Evolutionary conservation across 2,797 vertebrate genomes (phyloP).

Genomic region (Catostomus latipinnis): DNA sequence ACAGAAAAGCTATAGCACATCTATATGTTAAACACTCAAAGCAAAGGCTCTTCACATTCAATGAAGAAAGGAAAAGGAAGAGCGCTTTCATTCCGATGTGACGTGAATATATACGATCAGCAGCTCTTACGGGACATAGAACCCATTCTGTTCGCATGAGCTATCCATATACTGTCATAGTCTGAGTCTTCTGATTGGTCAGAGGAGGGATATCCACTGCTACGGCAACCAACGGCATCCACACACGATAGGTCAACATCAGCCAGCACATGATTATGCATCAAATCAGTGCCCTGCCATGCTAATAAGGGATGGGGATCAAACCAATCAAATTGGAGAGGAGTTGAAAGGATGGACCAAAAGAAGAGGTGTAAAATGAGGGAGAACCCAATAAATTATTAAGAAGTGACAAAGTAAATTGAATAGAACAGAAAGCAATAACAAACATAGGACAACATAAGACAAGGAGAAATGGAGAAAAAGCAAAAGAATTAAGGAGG

Average conservation of each 20-base stretch:
- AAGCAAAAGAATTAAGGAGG: constrained; percentile 62
- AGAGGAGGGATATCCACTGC: constrained; percentile 91
- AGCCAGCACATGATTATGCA: constrained; percentile 99
- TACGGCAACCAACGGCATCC: constrained; percentile 94
- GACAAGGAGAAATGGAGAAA: constrained; percentile 52
- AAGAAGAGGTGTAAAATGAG: constrained; percentile 22
- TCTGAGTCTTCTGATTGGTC: constrained; percentile 99
- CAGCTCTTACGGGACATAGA: constrained; percentile 98
- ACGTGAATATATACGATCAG: constrained; percentile 87
- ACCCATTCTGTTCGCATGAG: constrained; percentile 99
- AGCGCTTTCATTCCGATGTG: constrained; percentile 94
- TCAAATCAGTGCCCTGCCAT: constrained; percentile 99
- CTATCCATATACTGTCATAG: constrained; percentile 99
- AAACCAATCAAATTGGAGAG: constrained; percentile 57
- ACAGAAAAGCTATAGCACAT: too few relatives aligned
- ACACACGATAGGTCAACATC: constrained; percentile 93
- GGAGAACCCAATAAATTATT: background rate
- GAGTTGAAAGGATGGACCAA: background rate
- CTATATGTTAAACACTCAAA: background rate
- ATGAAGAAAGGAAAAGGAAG: background rate
- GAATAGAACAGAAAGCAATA: constrained; percentile 76
- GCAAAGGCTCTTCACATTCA: background rate
- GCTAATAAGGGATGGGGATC: constrained; percentile 80
- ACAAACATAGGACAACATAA: constrained; percentile 49
- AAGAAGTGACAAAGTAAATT: constrained; percentile 63